Base-by-base conservation (phyloP, 2,797 vertebrate species). In the Malurus leucopterus region DNA sequence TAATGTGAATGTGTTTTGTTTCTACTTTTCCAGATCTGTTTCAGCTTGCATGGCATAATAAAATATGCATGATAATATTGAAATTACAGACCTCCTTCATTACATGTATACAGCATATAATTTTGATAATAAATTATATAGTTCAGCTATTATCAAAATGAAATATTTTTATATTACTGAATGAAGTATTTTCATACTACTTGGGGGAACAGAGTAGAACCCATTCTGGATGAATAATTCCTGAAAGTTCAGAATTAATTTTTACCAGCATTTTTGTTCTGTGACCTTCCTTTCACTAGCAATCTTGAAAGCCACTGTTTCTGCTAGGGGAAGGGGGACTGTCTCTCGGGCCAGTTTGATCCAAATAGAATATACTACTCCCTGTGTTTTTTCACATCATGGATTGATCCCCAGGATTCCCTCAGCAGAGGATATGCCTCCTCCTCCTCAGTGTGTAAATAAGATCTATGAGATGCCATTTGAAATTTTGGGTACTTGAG, bases 1-100 rank as follows among this genome's bases (percentile, higher is more conserved):
- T 90, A 89, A 87, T n/a, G 40, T 41, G 54, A 71, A 62, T 64
- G 17, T 40, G 29, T 75, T 92, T 76, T 84, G 12, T 84, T 90
- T 91, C 82, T 83, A 4, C 50, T 80, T 91, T 71, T 87, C 23
- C 29, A 55, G 30, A 85, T 93, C 54, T 85, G 54, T 93, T 87
- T 91, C 72, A 71, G 41, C 62, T 85, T 85, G 13, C 22, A 34
- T 65, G 32, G 50, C 40, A 71, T 43, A 82, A 61, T 77, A 54
- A 91, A 89, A 71, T 64, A 77, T 62, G 54, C 70, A 80, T 38
- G 30, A 73, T 83, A 80, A 71, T 83, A 64, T 27, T 90, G 72
- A 86, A 83, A 87, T 91, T 87, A 44, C 72, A 87, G 71, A 72
- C 58, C 12, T 83, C 44, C 41, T 89, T 89, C 79, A 55, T 77